These are phyloP conservation scores for Halcyon leucocephala DNA, from an alignment of 2,797 vertebrate species.

Conservation along the genomic window DNA sequence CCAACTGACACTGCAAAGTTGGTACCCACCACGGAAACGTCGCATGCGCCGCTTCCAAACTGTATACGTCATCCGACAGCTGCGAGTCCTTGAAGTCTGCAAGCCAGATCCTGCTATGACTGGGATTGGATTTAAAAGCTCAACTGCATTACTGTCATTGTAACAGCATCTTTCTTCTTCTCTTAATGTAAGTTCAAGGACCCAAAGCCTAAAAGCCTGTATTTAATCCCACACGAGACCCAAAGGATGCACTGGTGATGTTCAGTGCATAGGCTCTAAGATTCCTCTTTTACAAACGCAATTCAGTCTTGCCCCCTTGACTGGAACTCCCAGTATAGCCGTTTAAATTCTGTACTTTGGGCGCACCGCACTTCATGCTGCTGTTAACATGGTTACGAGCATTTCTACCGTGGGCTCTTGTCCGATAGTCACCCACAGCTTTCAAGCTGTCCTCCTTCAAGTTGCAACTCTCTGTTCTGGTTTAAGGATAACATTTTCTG, in stretches of 20 bases:
- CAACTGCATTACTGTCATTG: too few species aligned
- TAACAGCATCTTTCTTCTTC: too few species aligned
- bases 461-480: not conserved
- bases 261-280: not conserved
- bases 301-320: not conserved
- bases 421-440: not conserved
- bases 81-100: not conserved
- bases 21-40: not conserved
- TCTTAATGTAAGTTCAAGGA: not conserved
- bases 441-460: not conserved
- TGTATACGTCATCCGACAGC: not conserved
- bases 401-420: not conserved
- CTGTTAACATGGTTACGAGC: rapidly evolving
- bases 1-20: not conserved
- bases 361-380: not conserved
- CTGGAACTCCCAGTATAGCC: not conserved
- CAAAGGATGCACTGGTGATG: not conserved
- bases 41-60: rapidly evolving
- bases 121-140: not conserved
- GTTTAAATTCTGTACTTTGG: not conserved
- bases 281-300: not conserved
- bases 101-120: not conserved
- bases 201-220: not conserved
- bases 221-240: not conserved
- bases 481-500: not conserved